Base-by-base conservation (phyloP, 2,797 vertebrate genomes). In the Antrozous pallidus region DNA sequence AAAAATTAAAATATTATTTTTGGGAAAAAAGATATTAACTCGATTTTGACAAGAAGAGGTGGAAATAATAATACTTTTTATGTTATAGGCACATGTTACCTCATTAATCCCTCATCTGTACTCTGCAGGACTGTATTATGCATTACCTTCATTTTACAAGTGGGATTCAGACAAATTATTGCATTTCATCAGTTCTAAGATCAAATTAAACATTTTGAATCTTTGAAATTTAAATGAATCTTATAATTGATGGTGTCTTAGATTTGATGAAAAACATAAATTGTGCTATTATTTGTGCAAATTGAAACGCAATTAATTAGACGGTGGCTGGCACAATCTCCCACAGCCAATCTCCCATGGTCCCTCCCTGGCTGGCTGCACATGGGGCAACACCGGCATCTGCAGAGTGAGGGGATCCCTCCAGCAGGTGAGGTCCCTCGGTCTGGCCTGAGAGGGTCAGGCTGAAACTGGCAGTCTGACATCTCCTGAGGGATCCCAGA, bases 41-140 rank as follows among this genome's bases (percentile, higher is more conserved):
- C 93, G 71, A 20, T 78, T 96, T 95, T 91, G 42, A 36, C 5
- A 20, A 54, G 80, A 87, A 81, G n/a, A 65, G 31, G 54, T 89
- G 88, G 84, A 94, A 77, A 71, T 77, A 69, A 65, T 71, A 51
- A 69, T 49, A 73, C 31, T n/a, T 65, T 17, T 65, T 79, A 17
- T 24, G 20, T 75, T 84, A 87, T 49, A 65, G 58, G 4, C 28
- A 31, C 13, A 1, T 11, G 24, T 33, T 20, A 8, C 36, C 18
- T 40, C 24, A 2, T 61, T 84, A 54, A 31, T 12, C 31, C 17
- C 20, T 28, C 49, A 51, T 31, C 45, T 4, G 13, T 3, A 24
- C 20, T 42, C 28, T 67, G n/a, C 8, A 49, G 74, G 49, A 36
- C 38, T 73, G 2, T 51, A 22, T 26, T 33, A 28, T 36, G 33